Evolutionary conservation across 2,113 vertebrate genomes (phyloP), one percentile per base, ranked within the genome.

Genomic region (Campylomormyrus numenius): DNA sequence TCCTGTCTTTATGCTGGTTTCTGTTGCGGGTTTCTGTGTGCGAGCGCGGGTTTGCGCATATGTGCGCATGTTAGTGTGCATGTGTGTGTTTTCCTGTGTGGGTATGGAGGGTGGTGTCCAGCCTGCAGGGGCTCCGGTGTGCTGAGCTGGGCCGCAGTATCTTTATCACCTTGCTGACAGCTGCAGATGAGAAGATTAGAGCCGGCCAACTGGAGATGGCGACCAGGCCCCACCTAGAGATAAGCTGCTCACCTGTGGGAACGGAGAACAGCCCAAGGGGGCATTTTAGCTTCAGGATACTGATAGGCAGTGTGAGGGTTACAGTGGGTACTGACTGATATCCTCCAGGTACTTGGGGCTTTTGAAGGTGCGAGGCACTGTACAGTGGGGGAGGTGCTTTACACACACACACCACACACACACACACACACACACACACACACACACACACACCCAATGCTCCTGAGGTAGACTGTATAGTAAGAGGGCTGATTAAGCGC

Each of bases 151-250:
- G 89, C 91, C 93, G 91, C 90, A 93, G 92, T 94, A 93, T 92
- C 94, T 90, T 74, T 89, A 88, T 91, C 90, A 92, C 94, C 93
- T 94, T 95, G 95, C 95, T 96, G 94, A 96, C 94, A 95, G 94
- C 95, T 95, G 95, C 94, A 94, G 94, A 95, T 95, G 92, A 91
- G 93, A 90, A 93, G 94, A 95, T 95, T 95, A 92, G 86, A 94
- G 92, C 92, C 10, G 74, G 48, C 39, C 48, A 4, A 31, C 48
- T 62, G 80, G 50, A 53, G 87, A 77, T 52, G 74, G 66, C 85
- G 27, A 46, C 92, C 89, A 92, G 93, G 92, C 95, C 94, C 94
- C 94, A 93, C 70, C 95, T 93, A 94, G 93, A 92, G 90, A 90
- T 92, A 91, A 94, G 94, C 93, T 93, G 70, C 52, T 86, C 74